phyloP scores from a whole-genome alignment of 2,113 vertebrate genomes.

The Calyptommatus sinebrachiatus region DNA sequence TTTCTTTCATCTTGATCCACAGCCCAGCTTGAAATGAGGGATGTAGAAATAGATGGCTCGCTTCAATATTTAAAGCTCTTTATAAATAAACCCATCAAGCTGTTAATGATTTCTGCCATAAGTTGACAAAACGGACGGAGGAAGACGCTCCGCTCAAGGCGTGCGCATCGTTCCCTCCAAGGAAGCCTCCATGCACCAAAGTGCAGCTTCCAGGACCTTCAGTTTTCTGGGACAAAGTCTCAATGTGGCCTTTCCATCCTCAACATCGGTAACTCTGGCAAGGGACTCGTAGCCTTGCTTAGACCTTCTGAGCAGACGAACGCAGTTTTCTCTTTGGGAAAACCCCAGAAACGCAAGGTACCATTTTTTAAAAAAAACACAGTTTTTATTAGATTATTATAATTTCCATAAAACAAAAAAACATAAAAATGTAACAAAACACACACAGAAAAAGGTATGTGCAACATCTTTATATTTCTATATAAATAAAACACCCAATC shows the following conservation, averaged over 20 bases:
- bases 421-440: no score
- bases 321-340: no score
- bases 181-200: background rate
- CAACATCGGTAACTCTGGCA: no score
- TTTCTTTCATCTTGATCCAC: constrained; percentile 87
- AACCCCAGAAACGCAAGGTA: no score
- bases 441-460: no score
- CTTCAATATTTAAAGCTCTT: constrained; percentile 76
- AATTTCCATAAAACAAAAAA: background rate
- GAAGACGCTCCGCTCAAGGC: constrained; percentile 39
- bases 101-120: constrained; percentile 77
- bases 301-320: no score
- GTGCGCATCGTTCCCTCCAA: constrained; percentile 47
- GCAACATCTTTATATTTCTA: no score
- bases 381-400: background rate
- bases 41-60: constrained; percentile 71
- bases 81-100: constrained; percentile 78
- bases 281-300: no score
- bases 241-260: constrained; percentile 16
- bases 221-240: constrained; percentile 7
- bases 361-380: background rate
- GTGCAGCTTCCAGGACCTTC: background rate
- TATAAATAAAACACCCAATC: no score
- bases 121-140: constrained; percentile 63
- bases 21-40: constrained; percentile 72